Base-by-base conservation (phyloP, 2,888 invertebrate genomes). In the Orthosia incerta region DNA sequence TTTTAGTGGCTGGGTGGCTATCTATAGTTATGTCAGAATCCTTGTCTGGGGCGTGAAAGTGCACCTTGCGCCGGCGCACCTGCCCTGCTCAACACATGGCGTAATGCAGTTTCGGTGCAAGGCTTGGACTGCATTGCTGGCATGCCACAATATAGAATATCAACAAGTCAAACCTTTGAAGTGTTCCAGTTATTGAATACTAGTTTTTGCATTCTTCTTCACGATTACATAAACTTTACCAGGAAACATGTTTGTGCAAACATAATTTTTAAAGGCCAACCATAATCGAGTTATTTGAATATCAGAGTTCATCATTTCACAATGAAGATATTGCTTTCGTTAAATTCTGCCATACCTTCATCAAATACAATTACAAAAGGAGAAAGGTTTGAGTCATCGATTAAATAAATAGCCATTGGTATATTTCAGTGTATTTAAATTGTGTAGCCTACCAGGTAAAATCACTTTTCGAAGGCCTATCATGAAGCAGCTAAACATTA, bases 31-130 rank as follows among this genome's bases (percentile, higher is more conserved):
- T 88, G 85, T 86, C 81, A 86, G 88, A 92, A 91, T 91, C 91
- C 90, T 93, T 90, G 86, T 88, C 85, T 77, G 86, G 86, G 86
- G 88, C 88, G 92, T 89, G 93, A 95, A 94, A 93, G 92, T 91
- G 91, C 95, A 95, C 93, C 94, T 94, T 94, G 93, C 92, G 88
- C 85, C 86, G 89, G 87, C 88, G 88, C 95, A 95, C 95, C 95
- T 95, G 95, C 92, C 90, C 90, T 92, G 92, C 91, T 89, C 89
- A 91, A 91, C 94, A 95, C 90, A 94, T 95, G 95, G 92, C 93
- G 94, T 93, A 93, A 94, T 92, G 91, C 89, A 92, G 89, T 92
- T 93, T 93, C 80, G 91, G 89, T 88, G 90, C 91, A 91, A 88
- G 89, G 92, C 91, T 93, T 93, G 89, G 86, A 91, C 91, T 87